Evolutionary conservation across 2,888 invertebrate genomes (phyloP).

Genomic region (Temnothorax unifasciatus): DNA sequence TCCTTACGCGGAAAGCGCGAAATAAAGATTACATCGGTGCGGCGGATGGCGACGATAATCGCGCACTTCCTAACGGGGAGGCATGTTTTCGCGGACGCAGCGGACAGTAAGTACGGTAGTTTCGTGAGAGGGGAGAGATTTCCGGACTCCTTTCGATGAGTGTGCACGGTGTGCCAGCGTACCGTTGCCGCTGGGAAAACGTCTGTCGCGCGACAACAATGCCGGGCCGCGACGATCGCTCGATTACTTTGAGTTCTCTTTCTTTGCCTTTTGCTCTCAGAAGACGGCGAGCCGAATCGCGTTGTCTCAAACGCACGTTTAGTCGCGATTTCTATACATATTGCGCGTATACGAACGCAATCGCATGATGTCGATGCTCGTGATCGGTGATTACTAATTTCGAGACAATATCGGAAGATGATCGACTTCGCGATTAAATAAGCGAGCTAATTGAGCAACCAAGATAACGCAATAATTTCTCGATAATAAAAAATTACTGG

Average conservation of each 20-base stretch:
- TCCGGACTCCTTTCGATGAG: constrained; percentile 74
- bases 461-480: neutral
- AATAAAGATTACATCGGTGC: constrained; percentile 34
- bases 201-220: constrained; percentile 70
- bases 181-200: constrained; percentile 69
- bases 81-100: constrained; percentile 67
- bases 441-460: neutral
- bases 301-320: neutral
- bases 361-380: constrained; percentile 60
- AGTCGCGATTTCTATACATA: constrained; percentile 48
- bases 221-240: constrained; percentile 9
- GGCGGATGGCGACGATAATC: constrained; percentile 63
- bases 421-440: constrained; percentile 29
- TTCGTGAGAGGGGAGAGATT: constrained; percentile 72
- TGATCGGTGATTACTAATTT: constrained; percentile 61
- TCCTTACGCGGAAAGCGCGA: constrained; percentile 35
- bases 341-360: constrained; percentile 62
- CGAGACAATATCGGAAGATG: constrained; percentile 41
- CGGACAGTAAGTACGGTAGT: constrained; percentile 70
- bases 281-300: neutral
- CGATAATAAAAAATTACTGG: neutral
- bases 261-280: neutral
- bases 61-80: constrained; percentile 65
- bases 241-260: neutral
- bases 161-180: constrained; percentile 55